phyloP scores from a whole-genome alignment of 2,797 vertebrate genomes.

The Diglossa cyanea region DNA sequence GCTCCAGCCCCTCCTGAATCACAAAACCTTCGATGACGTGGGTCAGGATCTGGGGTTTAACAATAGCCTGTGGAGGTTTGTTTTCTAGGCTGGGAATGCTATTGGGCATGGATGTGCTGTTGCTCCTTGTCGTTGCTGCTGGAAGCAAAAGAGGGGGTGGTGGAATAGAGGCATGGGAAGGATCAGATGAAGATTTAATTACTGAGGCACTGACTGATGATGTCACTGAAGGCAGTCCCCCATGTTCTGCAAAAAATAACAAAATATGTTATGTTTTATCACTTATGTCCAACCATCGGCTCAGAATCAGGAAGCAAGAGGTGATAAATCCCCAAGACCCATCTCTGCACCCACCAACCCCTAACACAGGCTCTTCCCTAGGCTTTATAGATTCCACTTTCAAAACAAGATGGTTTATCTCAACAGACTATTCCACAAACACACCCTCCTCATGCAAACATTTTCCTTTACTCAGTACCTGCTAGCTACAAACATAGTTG shows the following conservation, averaged over 20 bases:
- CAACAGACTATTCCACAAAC: background rate
- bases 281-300: background rate
- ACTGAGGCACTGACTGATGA: conserved; percentile 83
- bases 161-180: conserved; percentile 75
- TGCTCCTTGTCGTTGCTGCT: conserved; percentile 80
- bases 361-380: background rate
- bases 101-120: conserved; percentile 75
- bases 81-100: conserved; percentile 79
- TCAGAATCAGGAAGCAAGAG: background rate
- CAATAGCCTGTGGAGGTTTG: conserved; percentile 83
- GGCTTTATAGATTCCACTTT: background rate
- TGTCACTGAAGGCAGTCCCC: conserved; percentile 73
- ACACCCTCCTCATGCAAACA: background rate
- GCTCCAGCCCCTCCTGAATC: conserved; percentile 95
- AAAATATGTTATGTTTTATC: background rate
- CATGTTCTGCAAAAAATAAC: conserved; percentile 68
- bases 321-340: background rate
- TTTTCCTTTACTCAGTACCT: background rate
- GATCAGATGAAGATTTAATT: conserved; percentile 80
- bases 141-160: conserved; percentile 78
- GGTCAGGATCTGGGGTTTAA: conserved; percentile 89
- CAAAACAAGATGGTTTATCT: background rate
- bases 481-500: background rate
- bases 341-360: background rate
- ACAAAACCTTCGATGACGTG: conserved; percentile 97